Evolutionary conservation across 1,140 invertebrate species (phyloP), one percentile per base, ranked within the genome.

Genomic region (Drosophila baimaii): DNA sequence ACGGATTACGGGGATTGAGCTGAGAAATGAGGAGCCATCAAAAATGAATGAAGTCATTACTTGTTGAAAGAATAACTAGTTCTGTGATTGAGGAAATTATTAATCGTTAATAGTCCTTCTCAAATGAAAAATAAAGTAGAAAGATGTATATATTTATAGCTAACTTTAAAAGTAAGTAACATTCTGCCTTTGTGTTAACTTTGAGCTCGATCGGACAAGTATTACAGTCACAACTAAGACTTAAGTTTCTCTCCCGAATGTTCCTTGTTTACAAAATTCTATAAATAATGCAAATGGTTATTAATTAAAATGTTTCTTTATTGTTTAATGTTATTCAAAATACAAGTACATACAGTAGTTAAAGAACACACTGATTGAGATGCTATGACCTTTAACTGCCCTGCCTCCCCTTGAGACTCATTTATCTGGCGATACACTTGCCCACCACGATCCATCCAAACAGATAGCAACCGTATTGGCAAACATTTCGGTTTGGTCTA

Each of bases 401-500:
- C 23, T 19, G 2, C 25, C 37, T 39, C 41, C 33, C 33, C 33
- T 17, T 10, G n/a, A 6, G 41, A 33, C 27, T 8, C 43, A 71
- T 58, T 71, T 57, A 39, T 70, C 25, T 21, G 9, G 17, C 15
- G 21, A 31, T n/a, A 47, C 63, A 61, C 55, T 66, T 44, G 62
- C 62, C 19, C 65, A 57, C 55, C 71, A 54, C n/a, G 62, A 76
- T 23, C 58, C 25, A 37, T 72, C 46, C 51, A 57, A 76, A 76
- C 58, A 72, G 41, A 44, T 70, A 70, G 43, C 69, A 58, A 47
- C 33, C 56, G 27, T 89, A 82, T 88, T 88, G 76, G 66, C 72
- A 88, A 88, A 88, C 80, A 88, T 71, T 83, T 88, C 51, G 83
- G 84, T 86, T 86, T 88, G 63, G 65, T 70, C 61, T 83, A 64